Conservation (phyloP, 2,888 invertebrate genomes). For the Teleiodes luculella region DNA sequence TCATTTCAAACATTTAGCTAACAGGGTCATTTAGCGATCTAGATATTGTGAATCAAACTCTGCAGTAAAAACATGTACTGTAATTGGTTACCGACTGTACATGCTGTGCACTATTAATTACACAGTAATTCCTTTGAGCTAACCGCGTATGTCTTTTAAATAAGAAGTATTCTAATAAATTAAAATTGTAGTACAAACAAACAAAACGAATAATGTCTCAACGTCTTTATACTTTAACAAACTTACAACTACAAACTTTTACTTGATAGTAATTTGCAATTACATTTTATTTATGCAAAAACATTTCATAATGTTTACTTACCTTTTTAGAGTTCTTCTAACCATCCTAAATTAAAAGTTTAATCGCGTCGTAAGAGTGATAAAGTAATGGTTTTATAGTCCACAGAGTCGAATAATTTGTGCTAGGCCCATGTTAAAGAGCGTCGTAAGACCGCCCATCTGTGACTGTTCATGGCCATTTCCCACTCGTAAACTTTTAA, state of each 20-base stretch:
- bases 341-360: not conserved
- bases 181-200: too few species aligned
- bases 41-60: too few species aligned
- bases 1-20: too few species aligned
- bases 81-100: not conserved
- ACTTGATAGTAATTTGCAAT: too few species aligned
- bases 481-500: constrained; percentile 7
- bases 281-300: too few species aligned
- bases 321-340: not conserved
- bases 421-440: constrained; percentile 23
- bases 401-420: constrained; percentile 32
- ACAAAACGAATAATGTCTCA: not conserved
- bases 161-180: too few species aligned
- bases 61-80: too few species aligned
- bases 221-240: too few species aligned
- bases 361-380: not conserved
- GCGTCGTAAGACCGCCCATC: not conserved
- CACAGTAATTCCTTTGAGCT: constrained; percentile 47
- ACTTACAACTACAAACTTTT: too few species aligned
- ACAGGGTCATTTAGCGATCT: too few species aligned
- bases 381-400: constrained; percentile 41
- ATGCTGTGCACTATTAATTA: constrained; percentile 18
- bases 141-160: constrained; percentile 34
- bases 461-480: not conserved
- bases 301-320: too few species aligned